Percentiles rank a stretch among this genome's conserved stretches.
phyloP scores from a whole-genome alignment of 2,797 vertebrate genomes.

The Prunella strophiata region DNA sequence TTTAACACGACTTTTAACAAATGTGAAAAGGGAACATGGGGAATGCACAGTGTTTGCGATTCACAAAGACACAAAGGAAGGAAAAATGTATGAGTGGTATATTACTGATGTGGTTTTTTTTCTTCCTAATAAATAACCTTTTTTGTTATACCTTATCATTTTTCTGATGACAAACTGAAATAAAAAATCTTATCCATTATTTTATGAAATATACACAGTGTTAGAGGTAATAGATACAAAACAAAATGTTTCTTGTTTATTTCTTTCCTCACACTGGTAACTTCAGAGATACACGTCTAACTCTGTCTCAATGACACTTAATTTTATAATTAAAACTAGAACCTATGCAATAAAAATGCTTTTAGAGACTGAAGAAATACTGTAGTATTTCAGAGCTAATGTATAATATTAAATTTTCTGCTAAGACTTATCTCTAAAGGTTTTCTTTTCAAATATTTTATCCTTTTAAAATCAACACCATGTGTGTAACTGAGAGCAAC shows the following conservation, averaged over 20 bases:
- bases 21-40: fast-evolving
- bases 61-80: not conserved
- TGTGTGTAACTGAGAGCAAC: not conserved
- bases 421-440: not conserved
- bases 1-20: not conserved
- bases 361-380: not conserved
- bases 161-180: not conserved
- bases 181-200: not conserved
- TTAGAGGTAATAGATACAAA: not conserved
- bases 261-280: not conserved
- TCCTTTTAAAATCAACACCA: not conserved
- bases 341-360: fast-evolving
- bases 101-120: not conserved
- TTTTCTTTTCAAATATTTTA: not conserved
- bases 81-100: not conserved
- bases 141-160: not conserved
- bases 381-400: not conserved
- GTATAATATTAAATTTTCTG: not conserved
- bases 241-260: not conserved
- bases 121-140: not conserved
- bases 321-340: not conserved
- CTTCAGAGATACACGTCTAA: not conserved
- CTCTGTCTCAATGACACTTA: not conserved
- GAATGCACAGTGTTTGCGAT: not conserved
- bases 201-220: not conserved